phyloP scores from a whole-genome alignment of 2,797 vertebrate genomes.

The Fringilla coelebs region DNA sequence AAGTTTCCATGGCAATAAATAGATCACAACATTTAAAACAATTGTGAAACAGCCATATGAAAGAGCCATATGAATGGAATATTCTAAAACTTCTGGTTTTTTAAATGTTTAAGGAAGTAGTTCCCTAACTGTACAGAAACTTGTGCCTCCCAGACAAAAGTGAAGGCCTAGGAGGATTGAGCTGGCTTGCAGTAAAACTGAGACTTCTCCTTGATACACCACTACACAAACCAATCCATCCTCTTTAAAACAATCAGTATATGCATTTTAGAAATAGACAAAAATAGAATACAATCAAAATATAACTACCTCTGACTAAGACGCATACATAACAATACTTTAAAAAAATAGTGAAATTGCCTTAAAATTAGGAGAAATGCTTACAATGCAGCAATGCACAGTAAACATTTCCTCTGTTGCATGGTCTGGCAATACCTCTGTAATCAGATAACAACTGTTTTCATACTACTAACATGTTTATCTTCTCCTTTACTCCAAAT shows the following conservation, averaged over 20 bases:
- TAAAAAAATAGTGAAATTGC: not conserved
- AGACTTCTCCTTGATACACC: not conserved
- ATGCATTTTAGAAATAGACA: not conserved
- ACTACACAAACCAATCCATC: not conserved
- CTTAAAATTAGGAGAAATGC: not conserved
- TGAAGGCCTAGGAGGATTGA: not conserved
- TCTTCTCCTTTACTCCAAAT: not conserved
- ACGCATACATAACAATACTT: not conserved
- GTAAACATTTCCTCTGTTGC: not conserved
- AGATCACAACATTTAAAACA: not conserved
- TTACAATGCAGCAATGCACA: not conserved
- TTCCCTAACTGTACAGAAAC: not conserved
- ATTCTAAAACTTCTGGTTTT: fast-evolving
- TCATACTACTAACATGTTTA: not conserved
- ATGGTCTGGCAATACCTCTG: not conserved
- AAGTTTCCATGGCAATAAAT: not conserved
- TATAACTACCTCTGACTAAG: not conserved
- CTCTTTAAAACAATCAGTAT: not conserved
- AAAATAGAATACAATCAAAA: not conserved
- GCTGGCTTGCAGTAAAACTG: not conserved
- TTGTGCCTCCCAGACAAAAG: not conserved
- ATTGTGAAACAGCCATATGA: not conserved
- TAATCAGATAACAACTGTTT: not conserved
- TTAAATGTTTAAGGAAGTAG: not conserved
- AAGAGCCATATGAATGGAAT: not conserved